Conservation (phyloP, 2,888 invertebrate species). For the Cataglyphis rosenhaueri region DNA sequence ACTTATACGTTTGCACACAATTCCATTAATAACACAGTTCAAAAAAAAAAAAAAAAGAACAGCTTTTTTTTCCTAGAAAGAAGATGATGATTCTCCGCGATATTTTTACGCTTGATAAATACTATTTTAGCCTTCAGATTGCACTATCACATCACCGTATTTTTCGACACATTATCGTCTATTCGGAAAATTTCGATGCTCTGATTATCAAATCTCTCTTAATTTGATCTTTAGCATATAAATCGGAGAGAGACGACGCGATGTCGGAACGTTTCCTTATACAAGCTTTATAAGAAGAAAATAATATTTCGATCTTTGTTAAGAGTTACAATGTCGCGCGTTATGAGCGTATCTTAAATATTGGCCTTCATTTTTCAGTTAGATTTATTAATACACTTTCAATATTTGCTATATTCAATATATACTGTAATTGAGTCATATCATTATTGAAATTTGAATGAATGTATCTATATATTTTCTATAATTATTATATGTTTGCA, state of each 20-base stretch:
- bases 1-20: constrained; percentile 8
- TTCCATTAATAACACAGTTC: constrained; percentile 1
- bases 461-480: constrained; percentile 84
- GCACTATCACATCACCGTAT: constrained; percentile 58
- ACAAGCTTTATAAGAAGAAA: not conserved
- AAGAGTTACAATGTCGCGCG: not conserved
- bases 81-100: not conserved
- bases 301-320: constrained; percentile 16
- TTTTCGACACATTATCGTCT: constrained; percentile 24
- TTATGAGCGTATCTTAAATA: constrained; percentile 51
- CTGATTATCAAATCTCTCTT: not conserved
- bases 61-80: not conserved
- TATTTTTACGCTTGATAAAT: not conserved
- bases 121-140: not conserved
- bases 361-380: constrained; percentile 62
- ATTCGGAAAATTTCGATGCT: not conserved
- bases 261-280: not conserved
- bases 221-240: not conserved
- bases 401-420: constrained; percentile 73
- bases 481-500: constrained; percentile 85
- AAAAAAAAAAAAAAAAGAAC: not conserved
- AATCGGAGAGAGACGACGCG: not conserved
- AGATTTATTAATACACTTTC: constrained; percentile 70
- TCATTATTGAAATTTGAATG: constrained; percentile 80
- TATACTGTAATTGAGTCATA: constrained; percentile 78